A percentile compares a stretch with the other conserved stretches of the same genome.
Conservation (phyloP, 1,140 invertebrate species). For the Pectinophora gossypiella region DNA sequence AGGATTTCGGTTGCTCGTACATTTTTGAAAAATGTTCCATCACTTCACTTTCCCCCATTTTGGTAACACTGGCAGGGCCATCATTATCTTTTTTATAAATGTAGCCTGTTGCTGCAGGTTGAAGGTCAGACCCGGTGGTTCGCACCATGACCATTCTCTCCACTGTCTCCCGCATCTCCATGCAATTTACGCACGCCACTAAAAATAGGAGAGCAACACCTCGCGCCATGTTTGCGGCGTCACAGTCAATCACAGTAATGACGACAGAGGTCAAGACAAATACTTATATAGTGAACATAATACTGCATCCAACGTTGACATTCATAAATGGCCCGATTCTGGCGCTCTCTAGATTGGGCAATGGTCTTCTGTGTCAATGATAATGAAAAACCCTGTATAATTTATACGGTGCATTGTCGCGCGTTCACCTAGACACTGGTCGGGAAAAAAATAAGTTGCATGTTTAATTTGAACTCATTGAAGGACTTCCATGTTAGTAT, state of each 20-base stretch:
- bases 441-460: background rate
- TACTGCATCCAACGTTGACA: slow-evolving; percentile 53
- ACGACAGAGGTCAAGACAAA: slow-evolving; percentile 45
- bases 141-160: slow-evolving; percentile 71
- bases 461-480: too few species aligned
- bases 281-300: slow-evolving; percentile 63
- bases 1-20: slow-evolving; percentile 46
- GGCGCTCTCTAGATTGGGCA: slow-evolving; percentile 59
- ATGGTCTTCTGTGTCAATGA: slow-evolving; percentile 68
- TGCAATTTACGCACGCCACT: slow-evolving; percentile 34
- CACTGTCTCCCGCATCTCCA: slow-evolving; percentile 65
- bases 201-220: slow-evolving; percentile 32
- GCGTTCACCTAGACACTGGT: slow-evolving; percentile 24
- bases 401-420: slow-evolving; percentile 51
- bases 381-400: slow-evolving; percentile 66
- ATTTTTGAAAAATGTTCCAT: slow-evolving; percentile 62
- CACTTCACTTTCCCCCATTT: slow-evolving; percentile 67
- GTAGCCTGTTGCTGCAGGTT: slow-evolving; percentile 72
- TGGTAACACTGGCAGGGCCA: slow-evolving; percentile 60
- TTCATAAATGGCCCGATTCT: slow-evolving; percentile 60
- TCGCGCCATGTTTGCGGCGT: slow-evolving; percentile 44
- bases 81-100: slow-evolving; percentile 72
- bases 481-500: too few species aligned
- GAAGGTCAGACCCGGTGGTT: slow-evolving; percentile 67
- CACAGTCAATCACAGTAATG: slow-evolving; percentile 41